phyloP scores from a whole-genome alignment of 1,140 invertebrate genomes.

The Sinonovacula constricta region DNA sequence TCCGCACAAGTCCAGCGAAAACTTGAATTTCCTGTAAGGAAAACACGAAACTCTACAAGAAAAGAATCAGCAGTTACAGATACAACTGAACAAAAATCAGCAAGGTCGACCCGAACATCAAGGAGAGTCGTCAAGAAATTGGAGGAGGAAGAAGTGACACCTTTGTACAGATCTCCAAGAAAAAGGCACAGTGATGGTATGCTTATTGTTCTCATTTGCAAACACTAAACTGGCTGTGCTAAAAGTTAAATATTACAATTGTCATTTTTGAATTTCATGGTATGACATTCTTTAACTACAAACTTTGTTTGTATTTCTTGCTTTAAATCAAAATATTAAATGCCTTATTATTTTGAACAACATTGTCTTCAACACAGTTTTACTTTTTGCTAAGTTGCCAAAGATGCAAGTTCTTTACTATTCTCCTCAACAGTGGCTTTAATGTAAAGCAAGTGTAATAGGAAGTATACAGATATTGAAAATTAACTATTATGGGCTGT shows the following conservation, averaged over 20 bases:
- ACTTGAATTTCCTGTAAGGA: constrained; percentile 60
- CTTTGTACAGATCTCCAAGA: constrained; percentile 14
- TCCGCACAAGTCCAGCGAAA: constrained; percentile 56
- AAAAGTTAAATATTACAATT: neutral
- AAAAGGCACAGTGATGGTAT: constrained; percentile 32
- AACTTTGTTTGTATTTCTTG: no score
- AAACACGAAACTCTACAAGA: constrained; percentile 44
- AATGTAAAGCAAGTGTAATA: no score
- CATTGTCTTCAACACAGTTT: neutral
- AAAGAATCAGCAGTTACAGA: neutral
- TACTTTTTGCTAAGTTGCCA: neutral
- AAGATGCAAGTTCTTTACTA: no score
- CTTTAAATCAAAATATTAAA: constrained; percentile 5
- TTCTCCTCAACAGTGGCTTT: no score
- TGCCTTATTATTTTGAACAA: neutral
- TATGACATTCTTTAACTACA: no score
- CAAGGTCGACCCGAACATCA: constrained; percentile 18
- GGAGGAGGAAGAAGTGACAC: neutral
- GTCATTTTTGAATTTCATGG: neutral
- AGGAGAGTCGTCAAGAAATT: constrained; percentile 42
- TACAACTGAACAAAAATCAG: neutral
- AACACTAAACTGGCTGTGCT: neutral
- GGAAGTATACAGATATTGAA: no score
- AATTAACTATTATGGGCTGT: no score
- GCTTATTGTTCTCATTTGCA: neutral